phyloP scores from a whole-genome alignment of 1,140 invertebrate genomes.

The Bacillus rossius region DNA sequence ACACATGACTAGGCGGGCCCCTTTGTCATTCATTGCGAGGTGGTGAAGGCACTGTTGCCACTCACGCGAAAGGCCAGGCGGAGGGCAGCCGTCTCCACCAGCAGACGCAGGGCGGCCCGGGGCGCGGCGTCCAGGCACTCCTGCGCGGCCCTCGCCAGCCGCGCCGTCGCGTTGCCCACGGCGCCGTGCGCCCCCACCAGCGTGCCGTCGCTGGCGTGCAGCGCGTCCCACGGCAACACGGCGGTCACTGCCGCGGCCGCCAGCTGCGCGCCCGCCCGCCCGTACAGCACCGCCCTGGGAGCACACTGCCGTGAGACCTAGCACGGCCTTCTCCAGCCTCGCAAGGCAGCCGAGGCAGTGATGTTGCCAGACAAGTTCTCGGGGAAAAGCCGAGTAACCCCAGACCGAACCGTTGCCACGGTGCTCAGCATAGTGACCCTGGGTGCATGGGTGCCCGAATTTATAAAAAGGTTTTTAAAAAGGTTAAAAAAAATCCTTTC shows the following conservation, averaged over 20 bases:
- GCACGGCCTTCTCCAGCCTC: too few relatives aligned
- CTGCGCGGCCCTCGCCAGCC: constrained; percentile 24
- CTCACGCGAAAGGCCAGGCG: constrained; percentile 6
- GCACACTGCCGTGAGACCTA: not conserved
- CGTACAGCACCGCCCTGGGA: constrained; percentile 44
- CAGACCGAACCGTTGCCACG: too few relatives aligned
- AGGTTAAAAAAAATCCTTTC: too few relatives aligned
- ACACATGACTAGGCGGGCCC: too few relatives aligned
- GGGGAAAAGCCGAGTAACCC: too few relatives aligned
- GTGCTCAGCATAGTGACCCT: too few relatives aligned
- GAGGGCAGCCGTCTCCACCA: constrained; percentile 12
- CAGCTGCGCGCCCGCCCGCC: constrained; percentile 44
- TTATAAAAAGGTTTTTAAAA: too few relatives aligned
- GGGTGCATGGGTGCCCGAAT: too few relatives aligned
- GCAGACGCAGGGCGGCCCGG: constrained; percentile 13
- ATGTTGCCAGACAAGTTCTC: too few relatives aligned
- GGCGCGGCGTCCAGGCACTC: constrained; percentile 23
- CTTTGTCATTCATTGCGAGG: too few relatives aligned
- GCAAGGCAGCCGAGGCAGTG: too few relatives aligned
- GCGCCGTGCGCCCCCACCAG: constrained; percentile 34
- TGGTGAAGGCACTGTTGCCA: not conserved
- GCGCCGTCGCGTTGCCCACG: constrained; percentile 29
- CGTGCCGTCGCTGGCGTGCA: constrained; percentile 41
- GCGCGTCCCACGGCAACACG: constrained; percentile 39
- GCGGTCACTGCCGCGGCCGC: constrained; percentile 39